Evolutionary conservation across 1,140 invertebrate species (phyloP).

Genomic region (Notospermus geniculatus): DNA sequence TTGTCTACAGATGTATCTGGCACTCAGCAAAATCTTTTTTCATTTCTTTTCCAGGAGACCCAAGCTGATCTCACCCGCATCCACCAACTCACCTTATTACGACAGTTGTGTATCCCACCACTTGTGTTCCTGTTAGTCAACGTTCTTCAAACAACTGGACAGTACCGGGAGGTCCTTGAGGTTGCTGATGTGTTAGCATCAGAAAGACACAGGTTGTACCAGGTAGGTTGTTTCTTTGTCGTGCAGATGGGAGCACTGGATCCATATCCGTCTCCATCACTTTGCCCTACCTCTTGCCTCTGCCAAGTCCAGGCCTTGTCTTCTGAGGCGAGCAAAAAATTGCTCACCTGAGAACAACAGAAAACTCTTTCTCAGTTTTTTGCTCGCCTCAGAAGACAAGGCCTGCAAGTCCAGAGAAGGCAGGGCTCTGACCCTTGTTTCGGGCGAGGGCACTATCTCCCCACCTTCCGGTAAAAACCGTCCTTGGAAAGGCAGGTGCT

Average conservation of each 20-base stretch:
- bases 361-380: too few relatives aligned
- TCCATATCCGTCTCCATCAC: neutral
- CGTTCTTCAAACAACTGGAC: conserved; percentile 72
- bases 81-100: conserved; percentile 70
- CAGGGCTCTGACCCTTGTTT: too few relatives aligned
- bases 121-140: conserved; percentile 75
- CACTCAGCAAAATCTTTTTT: too few relatives aligned
- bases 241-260: neutral
- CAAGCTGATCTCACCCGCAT: conserved; percentile 57
- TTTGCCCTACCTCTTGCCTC: too few relatives aligned
- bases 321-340: too few relatives aligned
- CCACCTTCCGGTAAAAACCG: too few relatives aligned
- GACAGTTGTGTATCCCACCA: conserved; percentile 76
- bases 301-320: too few relatives aligned
- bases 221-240: conserved; percentile 51
- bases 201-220: conserved; percentile 76
- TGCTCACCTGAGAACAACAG: too few relatives aligned
- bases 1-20: too few relatives aligned
- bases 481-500: neutral
- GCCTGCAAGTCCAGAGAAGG: neutral
- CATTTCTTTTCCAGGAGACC: conserved; percentile 1
- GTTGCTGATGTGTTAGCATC: conserved; percentile 75
- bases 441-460: neutral
- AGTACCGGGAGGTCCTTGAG: conserved; percentile 75
- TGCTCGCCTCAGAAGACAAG: too few relatives aligned